Conservation (phyloP, 1,140 invertebrate genomes). For the Brachystomella parvula region DNA sequence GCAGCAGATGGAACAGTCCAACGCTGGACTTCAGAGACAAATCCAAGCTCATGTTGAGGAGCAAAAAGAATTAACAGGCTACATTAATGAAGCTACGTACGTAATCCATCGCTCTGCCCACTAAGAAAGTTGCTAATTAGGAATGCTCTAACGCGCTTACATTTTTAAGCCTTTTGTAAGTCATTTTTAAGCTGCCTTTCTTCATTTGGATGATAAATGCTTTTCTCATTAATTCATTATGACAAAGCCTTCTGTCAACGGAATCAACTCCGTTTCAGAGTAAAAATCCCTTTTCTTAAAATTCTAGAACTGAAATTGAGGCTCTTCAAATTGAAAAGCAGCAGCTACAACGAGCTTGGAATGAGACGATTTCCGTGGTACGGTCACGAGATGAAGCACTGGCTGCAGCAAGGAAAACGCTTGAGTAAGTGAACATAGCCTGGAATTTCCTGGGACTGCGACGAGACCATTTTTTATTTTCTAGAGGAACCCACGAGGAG, state of each 20-base stretch:
- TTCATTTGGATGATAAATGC: not conserved
- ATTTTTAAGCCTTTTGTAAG: not conserved
- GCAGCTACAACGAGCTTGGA: conserved; percentile 60
- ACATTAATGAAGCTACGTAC: conserved; percentile 33
- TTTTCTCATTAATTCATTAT: too few relatives aligned
- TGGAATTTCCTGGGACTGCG: not conserved
- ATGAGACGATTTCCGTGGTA: conserved; percentile 60
- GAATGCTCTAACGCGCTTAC: too few relatives aligned
- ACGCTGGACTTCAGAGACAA: conserved; percentile 33
- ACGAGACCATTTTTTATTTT: conserved; percentile 4
- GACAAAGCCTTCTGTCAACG: too few relatives aligned
- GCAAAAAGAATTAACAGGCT: conserved; percentile 41
- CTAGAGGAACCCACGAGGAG: conserved; percentile 55
- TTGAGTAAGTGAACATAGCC: conserved; percentile 47
- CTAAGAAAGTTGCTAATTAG: too few relatives aligned
- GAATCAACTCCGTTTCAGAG: too few relatives aligned
- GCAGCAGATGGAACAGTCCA: conserved; percentile 33
- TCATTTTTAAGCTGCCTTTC: not conserved
- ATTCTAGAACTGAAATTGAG: conserved; percentile 60
- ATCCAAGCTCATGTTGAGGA: conserved; percentile 39
- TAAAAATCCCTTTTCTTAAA: too few relatives aligned
- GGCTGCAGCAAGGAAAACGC: conserved; percentile 52
- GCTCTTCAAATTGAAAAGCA: conserved; percentile 59
- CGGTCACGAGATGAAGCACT: conserved; percentile 56
- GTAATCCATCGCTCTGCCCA: too few relatives aligned